Conservation (phyloP, 2,797 vertebrate genomes). For the Rallus crepitans region DNA sequence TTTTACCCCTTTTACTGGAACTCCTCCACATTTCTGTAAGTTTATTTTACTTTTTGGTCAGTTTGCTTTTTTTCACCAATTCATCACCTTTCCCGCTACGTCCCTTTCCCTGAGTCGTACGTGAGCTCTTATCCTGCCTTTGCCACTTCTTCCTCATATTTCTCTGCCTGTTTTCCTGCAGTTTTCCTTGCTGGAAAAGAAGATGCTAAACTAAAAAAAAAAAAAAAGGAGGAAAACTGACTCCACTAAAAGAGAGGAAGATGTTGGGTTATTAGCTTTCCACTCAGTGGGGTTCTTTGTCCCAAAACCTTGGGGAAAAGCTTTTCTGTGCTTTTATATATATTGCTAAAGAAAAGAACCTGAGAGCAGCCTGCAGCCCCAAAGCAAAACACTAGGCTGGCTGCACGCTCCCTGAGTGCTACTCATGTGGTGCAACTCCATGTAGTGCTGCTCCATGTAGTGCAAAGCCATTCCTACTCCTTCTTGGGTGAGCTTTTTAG, state of each 20-base stretch:
- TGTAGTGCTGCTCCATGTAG: not conserved
- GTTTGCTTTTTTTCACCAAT: not conserved
- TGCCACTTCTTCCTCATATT: not conserved
- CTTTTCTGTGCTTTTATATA: not conserved
- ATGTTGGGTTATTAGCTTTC: not conserved
- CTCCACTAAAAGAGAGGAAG: not conserved
- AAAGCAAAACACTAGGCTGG: not conserved
- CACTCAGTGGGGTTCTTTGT: not conserved
- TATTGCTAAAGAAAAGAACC: not conserved
- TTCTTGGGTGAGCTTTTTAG: not conserved
- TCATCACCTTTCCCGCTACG: not conserved
- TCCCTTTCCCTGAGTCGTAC: not conserved
- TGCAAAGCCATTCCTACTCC: not conserved
- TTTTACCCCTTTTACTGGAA: conserved; percentile 23
- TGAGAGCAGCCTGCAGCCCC: not conserved
- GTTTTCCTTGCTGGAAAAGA: not conserved
- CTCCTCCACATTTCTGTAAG: not conserved
- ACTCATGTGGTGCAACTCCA: no score
- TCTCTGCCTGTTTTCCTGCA: not conserved
- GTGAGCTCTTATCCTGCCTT: not conserved
- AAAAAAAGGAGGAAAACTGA: not conserved
- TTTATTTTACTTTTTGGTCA: conserved; percentile 9
- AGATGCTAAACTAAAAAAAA: not conserved
- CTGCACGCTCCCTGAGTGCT: not conserved
- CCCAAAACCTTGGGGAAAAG: not conserved